phyloP scores from a whole-genome alignment of 2,113 vertebrate genomes.

The Sylvietta virens region DNA sequence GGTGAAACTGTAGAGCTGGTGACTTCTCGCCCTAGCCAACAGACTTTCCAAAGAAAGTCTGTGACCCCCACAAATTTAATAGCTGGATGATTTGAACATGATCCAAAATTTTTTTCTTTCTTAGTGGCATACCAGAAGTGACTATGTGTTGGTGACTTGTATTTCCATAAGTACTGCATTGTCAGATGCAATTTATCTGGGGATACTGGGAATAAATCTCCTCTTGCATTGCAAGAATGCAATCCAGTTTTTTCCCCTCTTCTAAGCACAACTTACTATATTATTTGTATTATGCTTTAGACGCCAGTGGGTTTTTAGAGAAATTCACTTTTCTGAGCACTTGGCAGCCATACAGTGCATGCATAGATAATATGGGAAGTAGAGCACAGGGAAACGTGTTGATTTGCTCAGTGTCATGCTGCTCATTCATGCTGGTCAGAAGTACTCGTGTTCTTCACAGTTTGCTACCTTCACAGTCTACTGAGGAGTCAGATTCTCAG shows the following conservation, averaged over 20 bases:
- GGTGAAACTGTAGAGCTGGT: background rate
- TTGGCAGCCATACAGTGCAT: background rate
- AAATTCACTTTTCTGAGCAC: background rate
- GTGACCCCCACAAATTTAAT: background rate
- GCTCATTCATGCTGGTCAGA: background rate
- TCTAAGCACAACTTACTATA: background rate
- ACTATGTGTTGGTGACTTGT: background rate
- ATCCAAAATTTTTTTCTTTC: background rate
- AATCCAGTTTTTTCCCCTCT: background rate
- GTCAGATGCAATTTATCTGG: conserved; percentile 11
- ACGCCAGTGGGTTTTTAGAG: background rate
- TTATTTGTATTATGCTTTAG: background rate
- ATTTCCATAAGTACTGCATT: conserved; percentile 16
- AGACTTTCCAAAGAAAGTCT: background rate
- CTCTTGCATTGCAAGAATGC: background rate
- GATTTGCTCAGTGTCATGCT: background rate
- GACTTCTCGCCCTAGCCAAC: background rate
- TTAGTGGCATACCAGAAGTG: conserved; percentile 1
- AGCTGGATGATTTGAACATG: background rate
- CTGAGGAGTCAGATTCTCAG: background rate
- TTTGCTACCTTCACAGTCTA: background rate
- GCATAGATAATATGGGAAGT: background rate
- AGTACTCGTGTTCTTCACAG: background rate
- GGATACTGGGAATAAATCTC: background rate
- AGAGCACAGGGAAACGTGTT: background rate